Evolutionary conservation across 2,888 invertebrate species (phyloP), one percentile per base, ranked within the genome.

Genomic region (Lycocerus yunnanus): DNA sequence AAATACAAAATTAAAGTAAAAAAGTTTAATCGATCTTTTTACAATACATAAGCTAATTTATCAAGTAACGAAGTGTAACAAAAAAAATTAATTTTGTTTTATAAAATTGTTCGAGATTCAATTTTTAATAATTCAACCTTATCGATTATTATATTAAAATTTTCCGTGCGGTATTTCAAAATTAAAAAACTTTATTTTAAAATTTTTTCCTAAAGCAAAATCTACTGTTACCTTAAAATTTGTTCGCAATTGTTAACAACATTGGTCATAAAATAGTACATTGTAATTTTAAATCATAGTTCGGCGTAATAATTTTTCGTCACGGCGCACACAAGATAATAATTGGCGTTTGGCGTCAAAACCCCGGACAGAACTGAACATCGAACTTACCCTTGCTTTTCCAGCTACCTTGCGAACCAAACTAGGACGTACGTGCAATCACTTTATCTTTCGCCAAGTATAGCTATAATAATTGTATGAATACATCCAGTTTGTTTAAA

Each of bases 251-350:
- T 82, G 72, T 79, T 80, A 72, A 82, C 81, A 20, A 82, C 82
- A 69, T 81, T 81, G 65, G 81, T 78, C 82, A 82, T 82, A 76
- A 82, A 82, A 77, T 81, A 78, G 76, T 81, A 82, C 82, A 82
- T 82, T 71, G 71, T 78, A 76, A 72, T 73, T 68, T 67, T 58
- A 61, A 60, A 74, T 72, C 75, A 75, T 75, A 66, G 58, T 72
- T 72, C 58, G 59, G 63, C 66, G 66, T 69, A 16, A 13, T 58
- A 71, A 72, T 66, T 69, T 63, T 58, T 43, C 69, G 75, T 75
- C 59, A 71, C 66, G 60, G 60, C 66, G 70, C 72, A 61, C 68
- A 69, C 63, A 58, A 58, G 59, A 69, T 65, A 43, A 15, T 67
- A 72, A 67, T 75, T 66, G 72, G 68, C 75, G 72, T 72, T 72